Conservation (phyloP, 1,140 invertebrate genomes). For the Lordiphosa mommai region DNA sequence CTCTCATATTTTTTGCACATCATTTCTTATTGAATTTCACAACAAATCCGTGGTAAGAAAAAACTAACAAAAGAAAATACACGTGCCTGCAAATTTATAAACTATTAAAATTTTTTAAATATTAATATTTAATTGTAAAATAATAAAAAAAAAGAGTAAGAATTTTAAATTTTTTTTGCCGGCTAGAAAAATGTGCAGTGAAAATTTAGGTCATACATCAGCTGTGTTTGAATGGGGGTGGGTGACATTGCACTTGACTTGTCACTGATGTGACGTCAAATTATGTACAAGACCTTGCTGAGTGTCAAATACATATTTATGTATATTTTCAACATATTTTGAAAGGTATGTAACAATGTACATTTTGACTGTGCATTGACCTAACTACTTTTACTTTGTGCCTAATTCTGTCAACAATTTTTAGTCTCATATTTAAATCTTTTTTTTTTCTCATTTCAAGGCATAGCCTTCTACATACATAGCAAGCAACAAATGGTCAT, state of each 20-base stretch:
- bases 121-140: too few species aligned
- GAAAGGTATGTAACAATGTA: not conserved
- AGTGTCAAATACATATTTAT: slow-evolving; percentile 1
- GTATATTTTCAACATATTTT: not conserved
- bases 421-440: too few species aligned
- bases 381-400: not conserved
- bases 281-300: too few species aligned
- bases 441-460: too few species aligned
- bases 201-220: slow-evolving; percentile 49
- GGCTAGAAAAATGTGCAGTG: slow-evolving; percentile 25
- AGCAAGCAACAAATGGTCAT: too few species aligned
- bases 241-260: slow-evolving; percentile 16
- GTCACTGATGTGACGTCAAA: slow-evolving; percentile 1
- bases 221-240: not conserved
- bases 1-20: slow-evolving; percentile 40
- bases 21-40: slow-evolving; percentile 61
- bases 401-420: not conserved
- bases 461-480: too few species aligned
- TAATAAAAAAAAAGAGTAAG: too few species aligned
- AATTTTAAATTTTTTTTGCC: not conserved
- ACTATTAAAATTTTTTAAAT: not conserved
- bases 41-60: slow-evolving; percentile 30
- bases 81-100: not conserved
- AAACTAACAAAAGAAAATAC: slow-evolving; percentile 1
- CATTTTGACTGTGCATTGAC: not conserved